Conservation (phyloP, 1,140 invertebrate genomes). For the Rhopalosiphum maidis region DNA sequence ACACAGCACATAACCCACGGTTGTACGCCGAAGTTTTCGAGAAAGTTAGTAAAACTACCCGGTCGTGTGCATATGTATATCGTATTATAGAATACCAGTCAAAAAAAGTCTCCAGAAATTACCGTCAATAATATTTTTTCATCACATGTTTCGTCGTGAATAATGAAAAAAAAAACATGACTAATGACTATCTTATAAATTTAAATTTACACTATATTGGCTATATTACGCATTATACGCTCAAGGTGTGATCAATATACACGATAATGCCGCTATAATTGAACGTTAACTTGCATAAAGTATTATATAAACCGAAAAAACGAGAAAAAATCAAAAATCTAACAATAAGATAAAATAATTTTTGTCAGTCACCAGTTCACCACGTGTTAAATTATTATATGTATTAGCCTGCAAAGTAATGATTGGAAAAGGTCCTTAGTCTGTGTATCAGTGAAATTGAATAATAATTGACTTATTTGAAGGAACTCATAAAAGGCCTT, state of each 20-base stretch:
- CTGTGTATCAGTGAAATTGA: background rate
- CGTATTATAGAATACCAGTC: no score
- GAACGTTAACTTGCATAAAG: background rate
- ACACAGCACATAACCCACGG: background rate
- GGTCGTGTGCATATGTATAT: rapidly evolving
- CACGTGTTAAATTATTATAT: background rate
- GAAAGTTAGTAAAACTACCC: background rate
- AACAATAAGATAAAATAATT: background rate
- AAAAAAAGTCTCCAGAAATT: background rate
- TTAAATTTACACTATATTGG: no score
- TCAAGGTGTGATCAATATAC: background rate
- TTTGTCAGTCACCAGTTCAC: background rate
- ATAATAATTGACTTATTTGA: background rate
- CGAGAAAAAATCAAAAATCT: no score
- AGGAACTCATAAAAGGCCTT: no score
- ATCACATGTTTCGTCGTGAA: background rate
- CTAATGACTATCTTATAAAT: background rate
- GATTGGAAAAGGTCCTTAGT: background rate
- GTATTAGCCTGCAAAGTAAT: no score
- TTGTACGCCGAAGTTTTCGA: background rate
- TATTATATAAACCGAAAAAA: no score
- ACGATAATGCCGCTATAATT: background rate
- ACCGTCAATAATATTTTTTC: background rate
- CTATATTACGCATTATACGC: no score
- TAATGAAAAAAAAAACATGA: background rate